Conservation (phyloP, 1,140 invertebrate genomes). For the Contarinia nasturtii region DNA sequence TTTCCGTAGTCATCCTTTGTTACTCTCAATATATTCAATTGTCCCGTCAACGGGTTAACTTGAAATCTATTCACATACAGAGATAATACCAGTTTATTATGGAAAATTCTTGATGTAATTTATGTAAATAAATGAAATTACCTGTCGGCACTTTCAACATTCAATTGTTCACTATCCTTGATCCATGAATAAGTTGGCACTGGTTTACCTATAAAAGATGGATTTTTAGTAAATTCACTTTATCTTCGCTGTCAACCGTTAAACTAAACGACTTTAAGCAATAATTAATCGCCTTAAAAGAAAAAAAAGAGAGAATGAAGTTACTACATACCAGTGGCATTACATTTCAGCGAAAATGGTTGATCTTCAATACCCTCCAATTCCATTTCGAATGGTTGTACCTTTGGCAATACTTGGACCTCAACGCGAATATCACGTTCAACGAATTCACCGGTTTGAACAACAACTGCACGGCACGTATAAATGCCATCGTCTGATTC, state of each 20-base stretch:
- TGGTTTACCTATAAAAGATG: too few species aligned
- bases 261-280: too few species aligned
- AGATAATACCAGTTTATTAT: background rate
- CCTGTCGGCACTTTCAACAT: conserved; percentile 40
- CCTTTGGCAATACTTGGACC: conserved; percentile 58
- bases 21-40: conserved; percentile 55
- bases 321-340: conserved; percentile 59
- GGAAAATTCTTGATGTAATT: background rate
- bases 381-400: conserved; percentile 32
- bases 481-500: conserved; percentile 70
- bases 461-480: conserved; percentile 63
- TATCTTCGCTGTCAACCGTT: too few species aligned
- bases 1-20: conserved; percentile 55
- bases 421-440: conserved; percentile 58
- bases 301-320: too few species aligned
- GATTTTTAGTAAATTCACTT: too few species aligned
- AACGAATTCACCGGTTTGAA: conserved; percentile 53
- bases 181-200: conserved; percentile 65
- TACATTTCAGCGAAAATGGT: conserved; percentile 48
- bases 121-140: background rate
- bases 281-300: too few species aligned
- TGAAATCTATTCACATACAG: conserved; percentile 31
- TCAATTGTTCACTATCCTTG: conserved; percentile 38
- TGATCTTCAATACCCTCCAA: conserved; percentile 61
- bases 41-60: conserved; percentile 46